Evolutionary conservation across 1,140 invertebrate genomes (phyloP).

Genomic region (Eriocheir sinensis): DNA sequence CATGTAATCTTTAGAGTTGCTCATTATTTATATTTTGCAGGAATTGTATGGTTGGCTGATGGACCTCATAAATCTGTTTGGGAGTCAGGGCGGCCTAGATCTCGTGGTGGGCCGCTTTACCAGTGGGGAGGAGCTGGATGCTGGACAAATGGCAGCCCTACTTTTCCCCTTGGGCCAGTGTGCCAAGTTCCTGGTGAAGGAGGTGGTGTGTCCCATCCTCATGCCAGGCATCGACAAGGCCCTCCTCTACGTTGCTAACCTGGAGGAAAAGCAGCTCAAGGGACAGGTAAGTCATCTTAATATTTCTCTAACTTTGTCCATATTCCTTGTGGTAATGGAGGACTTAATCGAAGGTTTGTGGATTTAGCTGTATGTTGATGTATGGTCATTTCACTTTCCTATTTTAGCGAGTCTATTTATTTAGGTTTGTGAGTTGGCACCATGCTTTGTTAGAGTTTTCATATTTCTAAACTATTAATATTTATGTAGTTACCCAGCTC

Average conservation of each 20-base stretch:
- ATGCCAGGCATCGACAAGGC: constrained; percentile 81
- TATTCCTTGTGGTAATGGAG: too few species aligned
- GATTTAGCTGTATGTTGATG: too few species aligned
- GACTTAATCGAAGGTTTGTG: too few species aligned
- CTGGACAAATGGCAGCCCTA: constrained; percentile 81
- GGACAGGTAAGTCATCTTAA: constrained; percentile 82
- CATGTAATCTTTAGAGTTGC: not conserved
- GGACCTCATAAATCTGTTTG: constrained; percentile 84
- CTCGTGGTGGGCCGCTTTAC: constrained; percentile 81
- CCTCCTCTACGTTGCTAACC: constrained; percentile 81
- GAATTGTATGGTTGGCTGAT: constrained; percentile 84
- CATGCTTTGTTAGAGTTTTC: too few species aligned
- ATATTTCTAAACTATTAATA: too few species aligned
- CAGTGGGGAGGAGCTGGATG: constrained; percentile 68
- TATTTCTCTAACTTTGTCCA: too few species aligned
- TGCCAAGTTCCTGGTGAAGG: constrained; percentile 81
- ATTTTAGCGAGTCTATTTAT: too few species aligned
- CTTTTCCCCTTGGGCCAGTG: constrained; percentile 81
- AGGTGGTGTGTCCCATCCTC: constrained; percentile 81
- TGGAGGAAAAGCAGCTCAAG: constrained; percentile 83
- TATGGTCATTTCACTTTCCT: too few species aligned
- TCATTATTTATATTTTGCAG: constrained; percentile 75
- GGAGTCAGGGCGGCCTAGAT: constrained; percentile 82
- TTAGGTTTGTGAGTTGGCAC: too few species aligned
- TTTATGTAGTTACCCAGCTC: too few species aligned